Percentiles rank a stretch among this genome's conserved stretches.
Conservation (phyloP, 2,888 invertebrate genomes). For the Lottia scabra region DNA sequence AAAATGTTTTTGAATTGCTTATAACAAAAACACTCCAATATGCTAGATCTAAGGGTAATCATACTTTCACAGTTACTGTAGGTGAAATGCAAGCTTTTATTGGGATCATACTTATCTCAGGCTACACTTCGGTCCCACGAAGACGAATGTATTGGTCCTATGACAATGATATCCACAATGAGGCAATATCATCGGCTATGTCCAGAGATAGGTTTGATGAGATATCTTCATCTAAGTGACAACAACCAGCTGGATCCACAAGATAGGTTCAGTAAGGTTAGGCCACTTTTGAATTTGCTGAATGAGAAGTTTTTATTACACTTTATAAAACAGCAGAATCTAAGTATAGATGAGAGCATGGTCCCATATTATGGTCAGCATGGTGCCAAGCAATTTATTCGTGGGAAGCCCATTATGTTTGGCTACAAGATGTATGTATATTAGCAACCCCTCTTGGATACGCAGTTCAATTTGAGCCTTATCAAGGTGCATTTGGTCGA, state of each 20-base stretch:
- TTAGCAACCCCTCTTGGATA: conserved; percentile 27
- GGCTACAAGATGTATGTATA: conserved; percentile 41
- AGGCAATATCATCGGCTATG: conserved; percentile 8
- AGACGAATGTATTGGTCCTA: conserved; percentile 1
- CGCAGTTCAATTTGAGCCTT: conserved; percentile 25
- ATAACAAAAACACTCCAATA: conserved; percentile 5
- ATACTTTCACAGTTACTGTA: conserved; percentile 5
- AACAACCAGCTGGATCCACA: not conserved
- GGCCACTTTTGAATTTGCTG: conserved; percentile 22
- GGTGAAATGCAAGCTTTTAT: conserved; percentile 15
- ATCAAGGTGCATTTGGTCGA: conserved; percentile 21
- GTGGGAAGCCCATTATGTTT: conserved; percentile 41
- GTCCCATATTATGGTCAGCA: conserved; percentile 62
- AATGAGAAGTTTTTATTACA: conserved; percentile 24
- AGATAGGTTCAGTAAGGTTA: conserved; percentile 24
- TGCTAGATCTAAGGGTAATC: conserved; percentile 10
- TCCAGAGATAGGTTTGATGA: conserved; percentile 7
- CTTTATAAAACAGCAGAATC: too few species aligned
- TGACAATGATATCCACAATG: not conserved
- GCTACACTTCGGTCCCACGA: conserved; percentile 10
- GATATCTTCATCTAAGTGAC: conserved; percentile 3
- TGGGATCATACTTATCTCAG: conserved; percentile 11
- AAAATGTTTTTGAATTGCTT: conserved; percentile 3
- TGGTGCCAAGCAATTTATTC: conserved; percentile 36
- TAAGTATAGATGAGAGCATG: conserved; percentile 60